A percentile compares a stretch with the other conserved stretches of the same genome.
Conservation (phyloP, 2,113 vertebrate species). For the Xyrauchen texanus region DNA sequence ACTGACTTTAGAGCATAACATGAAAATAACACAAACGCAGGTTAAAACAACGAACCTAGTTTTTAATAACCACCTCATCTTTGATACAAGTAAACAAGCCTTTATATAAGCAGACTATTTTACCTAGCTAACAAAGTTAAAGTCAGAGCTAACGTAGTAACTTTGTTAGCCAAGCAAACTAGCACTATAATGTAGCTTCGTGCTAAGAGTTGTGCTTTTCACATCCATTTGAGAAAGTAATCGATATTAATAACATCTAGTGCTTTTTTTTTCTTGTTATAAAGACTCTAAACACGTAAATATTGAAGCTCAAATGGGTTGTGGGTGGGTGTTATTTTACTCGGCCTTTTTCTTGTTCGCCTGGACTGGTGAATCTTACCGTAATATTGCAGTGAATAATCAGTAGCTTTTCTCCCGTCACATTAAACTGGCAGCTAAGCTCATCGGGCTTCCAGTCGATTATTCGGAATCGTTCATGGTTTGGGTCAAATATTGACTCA, state of each 20-base stretch:
- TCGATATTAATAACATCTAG: background rate
- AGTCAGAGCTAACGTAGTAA: conserved; percentile 13
- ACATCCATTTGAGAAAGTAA: background rate
- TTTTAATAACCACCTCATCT: background rate
- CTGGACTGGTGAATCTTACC: conserved; percentile 75
- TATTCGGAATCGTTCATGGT: conserved; percentile 94
- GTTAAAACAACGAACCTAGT: background rate
- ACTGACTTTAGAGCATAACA: background rate
- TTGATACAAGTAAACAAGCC: background rate
- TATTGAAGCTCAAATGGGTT: background rate
- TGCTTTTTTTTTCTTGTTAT: background rate
- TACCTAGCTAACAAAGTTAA: background rate
- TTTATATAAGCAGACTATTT: background rate
- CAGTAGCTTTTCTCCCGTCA: conserved; percentile 82
- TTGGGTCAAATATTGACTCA: conserved; percentile 94
- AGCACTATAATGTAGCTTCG: conserved; percentile 1
- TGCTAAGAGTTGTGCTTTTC: background rate
- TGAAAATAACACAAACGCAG: background rate
- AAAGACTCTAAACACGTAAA: background rate
- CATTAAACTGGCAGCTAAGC: conserved; percentile 90
- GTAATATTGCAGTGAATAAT: conserved; percentile 96
- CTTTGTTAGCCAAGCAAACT: conserved; percentile 10
- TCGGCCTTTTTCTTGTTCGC: conserved; percentile 21
- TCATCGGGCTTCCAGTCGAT: conserved; percentile 95
- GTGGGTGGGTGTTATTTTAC: conserved; percentile 20